Conservation (phyloP, 1,140 invertebrate genomes). For the Saccostrea glomerata region DNA sequence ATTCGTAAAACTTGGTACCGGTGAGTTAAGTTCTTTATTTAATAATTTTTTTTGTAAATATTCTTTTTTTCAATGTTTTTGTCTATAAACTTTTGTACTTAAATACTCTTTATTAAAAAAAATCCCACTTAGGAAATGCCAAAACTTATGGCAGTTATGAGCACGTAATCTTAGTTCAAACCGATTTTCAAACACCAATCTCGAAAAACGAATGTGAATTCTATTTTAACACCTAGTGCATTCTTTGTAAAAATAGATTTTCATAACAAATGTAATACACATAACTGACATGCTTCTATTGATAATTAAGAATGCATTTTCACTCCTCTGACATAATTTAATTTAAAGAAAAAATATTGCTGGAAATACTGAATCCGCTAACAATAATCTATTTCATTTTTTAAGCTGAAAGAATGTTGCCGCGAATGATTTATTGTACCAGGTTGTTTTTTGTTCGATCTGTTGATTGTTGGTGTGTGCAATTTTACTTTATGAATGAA, state of each 20-base stretch:
- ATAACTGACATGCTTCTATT: background rate
- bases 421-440: background rate
- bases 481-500: background rate
- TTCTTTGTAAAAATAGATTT: background rate
- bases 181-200: too few species aligned
- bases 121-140: too few species aligned
- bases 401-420: background rate
- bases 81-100: too few species aligned
- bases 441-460: background rate
- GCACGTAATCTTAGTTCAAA: too few species aligned
- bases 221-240: background rate
- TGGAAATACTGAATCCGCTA: background rate
- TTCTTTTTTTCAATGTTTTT: background rate
- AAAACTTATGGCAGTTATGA: too few species aligned
- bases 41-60: background rate
- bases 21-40: background rate
- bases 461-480: background rate
- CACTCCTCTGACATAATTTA: background rate
- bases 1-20: background rate
- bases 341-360: background rate
- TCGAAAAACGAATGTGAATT: background rate
- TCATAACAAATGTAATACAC: background rate
- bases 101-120: too few species aligned
- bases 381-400: background rate
- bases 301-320: background rate